Evolutionary conservation across 1,140 invertebrate species (phyloP).

Genomic region (Drosophila bocki): DNA sequence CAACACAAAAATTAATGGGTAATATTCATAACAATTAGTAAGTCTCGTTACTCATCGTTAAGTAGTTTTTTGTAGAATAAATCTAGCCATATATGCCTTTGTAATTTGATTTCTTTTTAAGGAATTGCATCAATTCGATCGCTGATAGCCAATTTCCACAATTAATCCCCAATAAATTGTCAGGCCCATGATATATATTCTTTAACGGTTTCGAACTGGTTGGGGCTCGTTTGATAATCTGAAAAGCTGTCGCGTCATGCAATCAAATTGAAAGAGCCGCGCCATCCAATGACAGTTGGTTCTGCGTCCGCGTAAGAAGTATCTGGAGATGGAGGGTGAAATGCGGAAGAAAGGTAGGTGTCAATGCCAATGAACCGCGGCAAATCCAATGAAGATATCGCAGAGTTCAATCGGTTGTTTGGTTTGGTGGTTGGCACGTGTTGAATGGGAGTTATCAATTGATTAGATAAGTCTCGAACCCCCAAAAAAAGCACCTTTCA

Average conservation of each 20-base stretch:
- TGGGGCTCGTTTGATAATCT: constrained; percentile 41
- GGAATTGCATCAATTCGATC: not conserved
- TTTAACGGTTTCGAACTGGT: constrained; percentile 38
- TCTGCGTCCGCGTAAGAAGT: not conserved
- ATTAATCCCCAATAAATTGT: constrained; percentile 39
- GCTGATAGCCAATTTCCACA: constrained; percentile 44
- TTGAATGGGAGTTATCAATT: constrained; percentile 41
- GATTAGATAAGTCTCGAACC: constrained; percentile 42
- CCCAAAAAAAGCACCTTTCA: constrained; percentile 3
- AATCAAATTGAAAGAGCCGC: constrained; percentile 58
- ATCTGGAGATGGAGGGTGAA: constrained; percentile 8
- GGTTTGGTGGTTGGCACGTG: constrained; percentile 34
- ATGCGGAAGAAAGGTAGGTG: constrained; percentile 53
- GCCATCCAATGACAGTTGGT: constrained; percentile 28
- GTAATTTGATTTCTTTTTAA: constrained; percentile 13
- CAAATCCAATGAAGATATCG: constrained; percentile 31
- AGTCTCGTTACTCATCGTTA: not conserved
- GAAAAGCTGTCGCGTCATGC: constrained; percentile 58
- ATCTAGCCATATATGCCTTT: constrained; percentile 6
- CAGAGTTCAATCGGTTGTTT: constrained; percentile 30
- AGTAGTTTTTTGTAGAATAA: not conserved
- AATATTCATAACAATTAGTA: not conserved
- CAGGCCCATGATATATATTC: constrained; percentile 22
- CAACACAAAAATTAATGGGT: constrained; percentile 7
- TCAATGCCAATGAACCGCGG: constrained; percentile 51